phyloP scores from a whole-genome alignment of 1,140 invertebrate genomes.

The Palaemon carinicauda region DNA sequence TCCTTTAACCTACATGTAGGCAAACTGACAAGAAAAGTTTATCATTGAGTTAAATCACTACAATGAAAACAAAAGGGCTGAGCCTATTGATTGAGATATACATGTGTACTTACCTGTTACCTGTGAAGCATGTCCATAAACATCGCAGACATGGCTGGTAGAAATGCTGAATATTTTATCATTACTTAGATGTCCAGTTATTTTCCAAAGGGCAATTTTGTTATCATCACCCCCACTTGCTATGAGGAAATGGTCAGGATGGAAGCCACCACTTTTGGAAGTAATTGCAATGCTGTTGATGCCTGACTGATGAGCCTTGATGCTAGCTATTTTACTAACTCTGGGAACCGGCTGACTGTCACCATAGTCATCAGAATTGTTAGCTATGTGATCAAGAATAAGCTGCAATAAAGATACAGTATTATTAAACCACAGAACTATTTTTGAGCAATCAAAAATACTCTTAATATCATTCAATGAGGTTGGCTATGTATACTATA shows the following conservation, averaged over 20 bases:
- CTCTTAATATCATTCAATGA: too few relatives aligned
- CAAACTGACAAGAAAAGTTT: too few relatives aligned
- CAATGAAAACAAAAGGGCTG: background rate
- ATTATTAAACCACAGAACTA: too few relatives aligned
- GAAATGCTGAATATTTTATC: background rate
- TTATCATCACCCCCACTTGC: conserved; percentile 49
- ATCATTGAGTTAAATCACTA: background rate
- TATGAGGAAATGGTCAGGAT: background rate
- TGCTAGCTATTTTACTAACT: background rate
- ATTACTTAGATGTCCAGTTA: background rate
- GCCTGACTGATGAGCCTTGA: conserved; percentile 39
- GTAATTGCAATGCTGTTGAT: conserved; percentile 16
- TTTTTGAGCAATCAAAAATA: too few relatives aligned
- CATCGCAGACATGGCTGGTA: background rate
- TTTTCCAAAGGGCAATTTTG: conserved; percentile 21
- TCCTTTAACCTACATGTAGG: too few relatives aligned
- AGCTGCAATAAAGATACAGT: too few relatives aligned
- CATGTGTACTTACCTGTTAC: conserved; percentile 23
- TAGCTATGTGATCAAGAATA: too few relatives aligned
- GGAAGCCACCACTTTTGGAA: background rate
- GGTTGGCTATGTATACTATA: too few relatives aligned
- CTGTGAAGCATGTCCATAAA: conserved; percentile 34
- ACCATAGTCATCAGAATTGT: background rate
- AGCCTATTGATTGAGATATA: background rate
- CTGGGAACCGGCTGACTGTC: background rate